A percentile compares a stretch with the other conserved stretches of the same genome.
phyloP scores from a whole-genome alignment of 2,113 vertebrate genomes.

The Thermophis baileyi region DNA sequence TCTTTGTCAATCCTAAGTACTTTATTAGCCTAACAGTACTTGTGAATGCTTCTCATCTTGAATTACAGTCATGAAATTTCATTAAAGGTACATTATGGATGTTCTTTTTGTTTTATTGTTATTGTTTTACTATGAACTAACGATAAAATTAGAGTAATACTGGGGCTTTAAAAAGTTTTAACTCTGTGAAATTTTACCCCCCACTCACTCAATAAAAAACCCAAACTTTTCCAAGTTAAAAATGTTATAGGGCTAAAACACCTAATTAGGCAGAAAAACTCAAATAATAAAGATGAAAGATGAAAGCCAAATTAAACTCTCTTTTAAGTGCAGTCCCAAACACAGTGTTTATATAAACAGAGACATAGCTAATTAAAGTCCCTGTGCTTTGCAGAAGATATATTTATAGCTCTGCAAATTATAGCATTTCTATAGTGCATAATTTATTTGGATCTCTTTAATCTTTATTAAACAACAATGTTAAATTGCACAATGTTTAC shows the following conservation, averaged over 20 bases:
- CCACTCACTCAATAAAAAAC: not conserved
- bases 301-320: constrained; percentile 23
- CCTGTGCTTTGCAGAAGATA: constrained; percentile 31
- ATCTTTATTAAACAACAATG: not conserved
- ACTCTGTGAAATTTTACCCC: not conserved
- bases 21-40: not conserved
- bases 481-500: constrained; percentile 20
- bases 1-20: not conserved
- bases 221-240: constrained; percentile 30
- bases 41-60: not conserved
- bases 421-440: constrained; percentile 27
- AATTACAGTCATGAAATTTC: not conserved
- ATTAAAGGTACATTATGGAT: not conserved
- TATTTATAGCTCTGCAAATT: constrained; percentile 40
- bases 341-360: constrained; percentile 31
- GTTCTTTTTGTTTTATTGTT: not conserved
- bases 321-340: constrained; percentile 19
- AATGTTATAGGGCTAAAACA: constrained; percentile 11
- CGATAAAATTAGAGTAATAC: not conserved
- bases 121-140: not conserved
- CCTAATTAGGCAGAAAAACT: constrained; percentile 25
- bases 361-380: constrained; percentile 30
- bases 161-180: not conserved
- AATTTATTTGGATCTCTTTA: constrained; percentile 34
- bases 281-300: constrained; percentile 37